Base-by-base conservation (phyloP, 1,140 invertebrate species). In the Diprion similis region DNA sequence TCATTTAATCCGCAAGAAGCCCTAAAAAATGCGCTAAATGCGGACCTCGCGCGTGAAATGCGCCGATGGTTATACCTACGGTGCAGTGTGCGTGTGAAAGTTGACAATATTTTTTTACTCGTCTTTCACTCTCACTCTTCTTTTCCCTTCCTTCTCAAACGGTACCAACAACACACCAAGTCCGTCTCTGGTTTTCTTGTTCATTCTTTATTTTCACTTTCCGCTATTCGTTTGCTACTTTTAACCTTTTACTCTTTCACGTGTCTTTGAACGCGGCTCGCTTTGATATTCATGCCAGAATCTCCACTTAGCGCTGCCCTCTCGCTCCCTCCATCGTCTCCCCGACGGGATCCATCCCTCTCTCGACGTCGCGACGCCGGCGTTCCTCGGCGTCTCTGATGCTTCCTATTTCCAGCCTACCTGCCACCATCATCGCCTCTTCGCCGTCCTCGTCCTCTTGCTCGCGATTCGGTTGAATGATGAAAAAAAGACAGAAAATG, bases 241-340 rank as follows among this genome's bases (percentile, higher is more conserved):
- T 59, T 59, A 59, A 59, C 51, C 51, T 59, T 59, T 59, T 59
- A 59, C 11, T 15, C 51, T 59, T 59, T 59, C n/a, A 59, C 76
- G 73, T 76, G 79, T 82, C 84, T 85, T 85, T 85, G 84, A 84
- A 78, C 81, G 78, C 72, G 75, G 67, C 76, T 68, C 76, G 79
- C 84, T 85, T 85, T 85, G 84, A 85, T 85, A 85, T 84, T 84
- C 76, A 79, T 84, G 81, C 84, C 83, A 85, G 81, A 85, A 84
- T 84, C 72, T 80, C 78, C 80, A 78, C 80, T 80, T 82, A 75
- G 76, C 74, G 74, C 67, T 77, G 72, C 72, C 46, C 18, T 15
- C 46, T 15, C 13, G n/a, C 18, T 70, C 69, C 37, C 69, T 48
- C 46, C 24, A 37, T 37, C 24, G 11, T 59, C 51, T 59, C 37